phyloP scores from a whole-genome alignment of 2,888 invertebrate species.

The Galeopsomyia nigrocyanea region DNA sequence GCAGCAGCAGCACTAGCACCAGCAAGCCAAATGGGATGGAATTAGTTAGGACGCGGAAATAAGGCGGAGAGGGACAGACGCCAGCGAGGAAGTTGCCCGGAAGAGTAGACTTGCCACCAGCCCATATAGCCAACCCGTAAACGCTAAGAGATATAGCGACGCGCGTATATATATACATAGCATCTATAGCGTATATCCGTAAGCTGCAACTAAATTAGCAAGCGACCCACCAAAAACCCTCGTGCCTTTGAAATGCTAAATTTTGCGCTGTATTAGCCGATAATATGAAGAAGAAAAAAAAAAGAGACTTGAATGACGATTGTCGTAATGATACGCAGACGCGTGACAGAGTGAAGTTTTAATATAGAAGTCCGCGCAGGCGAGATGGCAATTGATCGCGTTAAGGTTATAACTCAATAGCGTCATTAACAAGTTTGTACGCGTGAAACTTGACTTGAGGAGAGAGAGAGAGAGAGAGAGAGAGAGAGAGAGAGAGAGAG shows the following conservation, averaged over 20 bases:
- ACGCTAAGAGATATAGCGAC: no score
- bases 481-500: constrained; percentile 40
- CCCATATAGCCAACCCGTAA: no score
- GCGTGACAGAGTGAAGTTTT: no score
- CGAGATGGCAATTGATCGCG: background rate
- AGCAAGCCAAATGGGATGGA: constrained; percentile 32
- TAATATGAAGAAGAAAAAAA: background rate
- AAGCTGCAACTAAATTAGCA: no score
- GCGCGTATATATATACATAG: no score
- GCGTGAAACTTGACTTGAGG: background rate
- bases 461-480: constrained; percentile 42
- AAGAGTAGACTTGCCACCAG: constrained; percentile 12
- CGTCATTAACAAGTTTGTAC: no score
- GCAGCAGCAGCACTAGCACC: constrained; percentile 17
- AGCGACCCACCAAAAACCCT: background rate
- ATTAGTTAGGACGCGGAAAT: constrained; percentile 46
- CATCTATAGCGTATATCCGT: no score
- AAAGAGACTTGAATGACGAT: no score
- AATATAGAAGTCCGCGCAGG: background rate
- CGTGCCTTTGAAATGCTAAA: background rate
- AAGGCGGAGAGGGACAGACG: constrained; percentile 33
- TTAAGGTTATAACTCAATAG: no score
- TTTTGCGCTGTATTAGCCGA: background rate
- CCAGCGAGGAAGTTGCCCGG: constrained; percentile 35
- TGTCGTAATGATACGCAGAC: no score